Evolutionary conservation across 2,888 invertebrate species (phyloP).

Genomic region (Odontothrips loti): DNA sequence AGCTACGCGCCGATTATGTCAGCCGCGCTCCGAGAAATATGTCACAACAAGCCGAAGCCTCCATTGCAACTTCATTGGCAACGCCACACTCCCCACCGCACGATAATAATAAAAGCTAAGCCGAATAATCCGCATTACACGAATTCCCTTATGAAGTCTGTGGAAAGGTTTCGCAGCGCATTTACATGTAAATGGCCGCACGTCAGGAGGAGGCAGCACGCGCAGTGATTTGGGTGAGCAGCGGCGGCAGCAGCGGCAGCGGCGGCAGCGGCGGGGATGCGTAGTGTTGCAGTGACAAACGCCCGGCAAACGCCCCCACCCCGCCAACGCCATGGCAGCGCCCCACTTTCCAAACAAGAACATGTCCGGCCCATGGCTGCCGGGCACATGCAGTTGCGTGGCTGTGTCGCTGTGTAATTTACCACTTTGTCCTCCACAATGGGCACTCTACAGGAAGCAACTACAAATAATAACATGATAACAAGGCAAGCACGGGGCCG

Average conservation of each 20-base stretch:
- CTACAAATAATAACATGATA: slow-evolving; percentile 11
- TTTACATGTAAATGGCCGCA: slow-evolving; percentile 8
- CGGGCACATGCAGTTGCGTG: no score
- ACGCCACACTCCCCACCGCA: background rate
- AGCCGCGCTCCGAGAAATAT: no score
- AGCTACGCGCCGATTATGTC: no score
- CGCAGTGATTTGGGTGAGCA: no score
- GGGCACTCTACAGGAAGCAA: background rate
- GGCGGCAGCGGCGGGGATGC: no score
- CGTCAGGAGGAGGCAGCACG: no score
- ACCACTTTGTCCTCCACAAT: slow-evolving; percentile 11
- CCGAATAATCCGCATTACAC: background rate
- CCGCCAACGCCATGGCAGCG: no score
- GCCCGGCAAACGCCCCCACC: no score
- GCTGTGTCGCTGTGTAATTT: background rate
- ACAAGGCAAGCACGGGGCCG: background rate
- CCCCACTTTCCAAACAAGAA: no score
- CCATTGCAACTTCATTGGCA: background rate
- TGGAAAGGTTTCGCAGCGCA: background rate
- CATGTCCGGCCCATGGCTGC: no score
- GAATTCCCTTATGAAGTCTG: background rate
- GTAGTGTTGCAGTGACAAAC: no score
- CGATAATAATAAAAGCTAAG: slow-evolving; percentile 2
- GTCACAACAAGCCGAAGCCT: background rate
- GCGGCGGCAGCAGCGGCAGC: no score